A percentile compares a stretch with the other conserved stretches of the same genome.
Conservation (phyloP, 1,140 invertebrate species). For the Leguminivora glycinivorella region DNA sequence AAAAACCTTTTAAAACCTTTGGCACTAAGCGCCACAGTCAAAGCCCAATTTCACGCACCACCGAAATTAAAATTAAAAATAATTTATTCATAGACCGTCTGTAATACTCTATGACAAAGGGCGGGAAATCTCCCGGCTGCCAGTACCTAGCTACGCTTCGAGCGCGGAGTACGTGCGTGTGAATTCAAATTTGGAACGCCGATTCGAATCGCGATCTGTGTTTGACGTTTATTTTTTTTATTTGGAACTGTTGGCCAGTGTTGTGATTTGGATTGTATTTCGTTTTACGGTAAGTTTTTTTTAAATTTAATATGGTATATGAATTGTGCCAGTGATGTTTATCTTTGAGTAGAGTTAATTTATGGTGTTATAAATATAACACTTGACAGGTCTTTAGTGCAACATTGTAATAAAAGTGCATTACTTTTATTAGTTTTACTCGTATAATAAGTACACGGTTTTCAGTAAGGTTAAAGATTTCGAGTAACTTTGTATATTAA, state of each 20-base stretch:
- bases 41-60: conserved; percentile 5
- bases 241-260: conserved; percentile 7
- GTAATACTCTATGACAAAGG: conserved; percentile 7
- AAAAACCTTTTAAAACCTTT: not conserved
- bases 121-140: conserved; percentile 13
- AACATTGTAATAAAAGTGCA: conserved; percentile 1
- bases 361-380: not conserved
- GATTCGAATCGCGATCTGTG: conserved; percentile 3
- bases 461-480: too few relatives aligned
- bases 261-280: conserved; percentile 31
- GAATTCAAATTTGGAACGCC: conserved; percentile 16
- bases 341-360: not conserved
- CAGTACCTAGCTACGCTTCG: conserved; percentile 12
- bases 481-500: too few relatives aligned
- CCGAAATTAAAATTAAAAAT: conserved; percentile 10
- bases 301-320: not conserved
- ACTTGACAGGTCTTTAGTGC: not conserved
- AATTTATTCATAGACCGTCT: conserved; percentile 21
- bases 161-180: not conserved
- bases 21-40: conserved; percentile 1
- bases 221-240: conserved; percentile 3
- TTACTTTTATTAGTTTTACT: not conserved
- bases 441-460: too few relatives aligned
- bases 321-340: not conserved
- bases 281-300: conserved; percentile 29